A percentile compares a stretch with the other conserved stretches of the same genome.
Conservation (phyloP, 2,797 vertebrate genomes). For the Rhadinocentrus ornatus region DNA sequence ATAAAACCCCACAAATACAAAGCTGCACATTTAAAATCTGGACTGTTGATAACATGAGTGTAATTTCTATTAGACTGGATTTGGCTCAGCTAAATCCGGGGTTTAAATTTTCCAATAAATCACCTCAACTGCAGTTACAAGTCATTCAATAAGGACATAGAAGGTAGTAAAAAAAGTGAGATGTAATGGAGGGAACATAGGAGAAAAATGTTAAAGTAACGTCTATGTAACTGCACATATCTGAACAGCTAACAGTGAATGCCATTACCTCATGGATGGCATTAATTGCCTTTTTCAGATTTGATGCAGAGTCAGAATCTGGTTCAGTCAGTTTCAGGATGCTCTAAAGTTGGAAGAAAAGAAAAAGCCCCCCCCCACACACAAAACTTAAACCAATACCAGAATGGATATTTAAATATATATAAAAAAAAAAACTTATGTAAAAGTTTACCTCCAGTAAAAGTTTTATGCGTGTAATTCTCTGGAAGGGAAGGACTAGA, state of each 20-base stretch:
- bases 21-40: too few relatives aligned
- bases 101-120: too few relatives aligned
- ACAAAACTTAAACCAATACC: too few relatives aligned
- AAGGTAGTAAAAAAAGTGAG: background rate
- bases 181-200: background rate
- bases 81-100: too few relatives aligned
- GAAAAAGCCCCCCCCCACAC: background rate
- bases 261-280: slow-evolving; percentile 78
- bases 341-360: slow-evolving; percentile 64
- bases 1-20: too few relatives aligned
- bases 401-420: background rate
- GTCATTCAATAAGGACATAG: too few relatives aligned
- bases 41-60: too few relatives aligned
- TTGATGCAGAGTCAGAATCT: slow-evolving; percentile 36
- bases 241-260: background rate
- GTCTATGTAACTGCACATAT: background rate
- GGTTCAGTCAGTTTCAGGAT: slow-evolving; percentile 76
- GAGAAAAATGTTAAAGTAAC: too few relatives aligned
- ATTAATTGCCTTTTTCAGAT: slow-evolving; percentile 70
- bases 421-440: too few relatives aligned
- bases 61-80: background rate
- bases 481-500: slow-evolving; percentile 87
- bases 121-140: too few relatives aligned
- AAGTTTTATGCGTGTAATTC: slow-evolving; percentile 85
- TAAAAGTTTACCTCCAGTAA: slow-evolving; percentile 79